Evolutionary conservation across 2,113 vertebrate genomes (phyloP), one percentile per base, ranked within the genome.

Genomic region (Siniperca knerii): DNA sequence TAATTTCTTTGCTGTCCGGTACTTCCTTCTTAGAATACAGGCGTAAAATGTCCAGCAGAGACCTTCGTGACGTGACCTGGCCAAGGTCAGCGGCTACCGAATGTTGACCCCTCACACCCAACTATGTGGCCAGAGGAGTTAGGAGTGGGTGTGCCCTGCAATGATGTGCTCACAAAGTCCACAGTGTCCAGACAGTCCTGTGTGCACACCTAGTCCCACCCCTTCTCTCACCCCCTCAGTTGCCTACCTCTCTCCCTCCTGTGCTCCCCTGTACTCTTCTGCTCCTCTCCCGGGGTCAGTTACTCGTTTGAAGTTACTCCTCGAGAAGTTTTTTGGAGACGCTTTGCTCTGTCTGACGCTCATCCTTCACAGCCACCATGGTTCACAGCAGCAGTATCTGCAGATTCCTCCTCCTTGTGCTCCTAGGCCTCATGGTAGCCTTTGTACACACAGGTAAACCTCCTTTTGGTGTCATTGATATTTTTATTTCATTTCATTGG

Each of bases 91-190:
- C 25, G 4, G 55, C 67, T 23, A 6, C 70, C 0, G 0, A 69
- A 42, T 81, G 62, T 85, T 92, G 85, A 66, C 87, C 46, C 82
- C 79, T 79, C 62, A 64, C 73, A 61, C 81, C 70, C 46, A 65
- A 6, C 68, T 82, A 50, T 91, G 86, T 82, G 84, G 81, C 79
- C 33, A 2, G 29, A 81, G 83, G 66, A 71, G 86, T 82, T 75
- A 82, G 82, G 86, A 90, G 90, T 90, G 89, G 91, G 92, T 88
- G 86, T 86, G 89, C 85, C 80, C 87, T 68, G 65, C 58, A n/a
- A 73, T 80, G 90, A 92, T 90, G 90, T 87, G 46, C 82, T 94
- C 80, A 96, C 95, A 96, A 94, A 93, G 95, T 96, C 90, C 69
- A 74, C 88, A 93, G 90, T 96, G 95, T 96, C 93, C 87, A 90